Evolutionary conservation across 92 coral and sea anemone species (phyloP).

Genomic region (Porites cylindrica): DNA sequence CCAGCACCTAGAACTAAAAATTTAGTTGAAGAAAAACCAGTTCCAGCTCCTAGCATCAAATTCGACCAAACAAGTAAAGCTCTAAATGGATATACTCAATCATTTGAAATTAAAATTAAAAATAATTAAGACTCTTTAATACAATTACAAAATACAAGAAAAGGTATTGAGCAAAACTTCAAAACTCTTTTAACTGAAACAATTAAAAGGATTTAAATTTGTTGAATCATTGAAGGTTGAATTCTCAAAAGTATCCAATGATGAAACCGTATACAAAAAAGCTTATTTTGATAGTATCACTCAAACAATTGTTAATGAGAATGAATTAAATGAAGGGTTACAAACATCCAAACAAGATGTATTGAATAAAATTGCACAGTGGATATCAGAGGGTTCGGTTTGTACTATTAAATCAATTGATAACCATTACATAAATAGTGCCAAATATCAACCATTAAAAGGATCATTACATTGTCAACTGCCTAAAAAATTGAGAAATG

Average conservation of each 20-base stretch:
- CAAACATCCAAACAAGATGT: background rate
- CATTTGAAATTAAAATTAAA: background rate
- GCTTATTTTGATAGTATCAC: constrained; percentile 17
- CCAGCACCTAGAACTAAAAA: constrained; percentile 16
- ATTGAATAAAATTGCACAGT: background rate
- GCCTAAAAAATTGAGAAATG: constrained; percentile 27
- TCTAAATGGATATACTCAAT: background rate
- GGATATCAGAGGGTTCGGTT: background rate
- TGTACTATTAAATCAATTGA: background rate
- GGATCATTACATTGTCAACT: too few species aligned
- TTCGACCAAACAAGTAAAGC: background rate
- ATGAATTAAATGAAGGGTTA: background rate
- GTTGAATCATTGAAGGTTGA: constrained; percentile 7
- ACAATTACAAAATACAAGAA: background rate
- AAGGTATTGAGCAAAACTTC: background rate
- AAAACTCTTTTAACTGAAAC: background rate
- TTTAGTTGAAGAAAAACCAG: constrained; percentile 9
- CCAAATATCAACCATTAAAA: background rate
- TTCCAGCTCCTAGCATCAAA: background rate
- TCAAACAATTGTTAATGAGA: constrained; percentile 17
- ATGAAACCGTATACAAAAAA: background rate
- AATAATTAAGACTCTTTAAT: background rate
- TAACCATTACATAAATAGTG: background rate
- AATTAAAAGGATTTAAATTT: background rate
- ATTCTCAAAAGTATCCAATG: constrained; percentile 9